Evolutionary conservation across 2,888 invertebrate species (phyloP).

Genomic region (Yponomeuta cagnagella): DNA sequence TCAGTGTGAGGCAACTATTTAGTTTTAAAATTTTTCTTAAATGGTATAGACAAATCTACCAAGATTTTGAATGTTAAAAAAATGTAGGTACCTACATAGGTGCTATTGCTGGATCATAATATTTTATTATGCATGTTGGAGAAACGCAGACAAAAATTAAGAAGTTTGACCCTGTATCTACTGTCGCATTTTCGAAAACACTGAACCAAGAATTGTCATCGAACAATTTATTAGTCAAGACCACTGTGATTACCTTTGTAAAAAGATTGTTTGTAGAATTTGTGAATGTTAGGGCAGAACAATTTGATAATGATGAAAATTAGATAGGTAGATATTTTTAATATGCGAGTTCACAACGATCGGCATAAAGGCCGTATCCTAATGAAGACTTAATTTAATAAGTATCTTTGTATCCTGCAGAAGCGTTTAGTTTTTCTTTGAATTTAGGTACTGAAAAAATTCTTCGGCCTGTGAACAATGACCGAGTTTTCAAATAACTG

Average conservation of each 20-base stretch:
- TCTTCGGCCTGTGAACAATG: not conserved
- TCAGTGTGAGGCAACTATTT: too few species aligned
- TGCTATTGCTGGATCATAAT: not conserved
- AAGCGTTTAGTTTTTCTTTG: not conserved
- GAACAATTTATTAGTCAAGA: constrained; percentile 5
- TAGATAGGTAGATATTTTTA: constrained; percentile 73
- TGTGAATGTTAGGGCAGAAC: constrained; percentile 23
- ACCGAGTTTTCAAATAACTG: not conserved
- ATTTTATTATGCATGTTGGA: constrained; percentile 2
- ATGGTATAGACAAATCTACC: not conserved
- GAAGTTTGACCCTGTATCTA: not conserved
- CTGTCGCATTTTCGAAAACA: not conserved
- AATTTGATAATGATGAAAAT: constrained; percentile 64
- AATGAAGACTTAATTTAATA: not conserved
- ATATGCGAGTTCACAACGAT: constrained; percentile 61
- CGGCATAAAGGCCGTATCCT: not conserved
- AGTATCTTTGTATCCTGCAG: not conserved
- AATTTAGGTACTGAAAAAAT: not conserved
- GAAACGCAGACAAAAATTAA: not conserved
- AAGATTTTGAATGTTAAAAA: not conserved
- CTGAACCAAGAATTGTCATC: constrained; percentile 8
- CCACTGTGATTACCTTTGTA: constrained; percentile 8
- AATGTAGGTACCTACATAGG: constrained; percentile 3
- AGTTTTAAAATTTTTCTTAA: not conserved
- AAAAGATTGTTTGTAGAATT: constrained; percentile 10